Evolutionary conservation across 2,113 vertebrate species (phyloP), one percentile per base, ranked within the genome.

Genomic region (Colaptes auratus): DNA sequence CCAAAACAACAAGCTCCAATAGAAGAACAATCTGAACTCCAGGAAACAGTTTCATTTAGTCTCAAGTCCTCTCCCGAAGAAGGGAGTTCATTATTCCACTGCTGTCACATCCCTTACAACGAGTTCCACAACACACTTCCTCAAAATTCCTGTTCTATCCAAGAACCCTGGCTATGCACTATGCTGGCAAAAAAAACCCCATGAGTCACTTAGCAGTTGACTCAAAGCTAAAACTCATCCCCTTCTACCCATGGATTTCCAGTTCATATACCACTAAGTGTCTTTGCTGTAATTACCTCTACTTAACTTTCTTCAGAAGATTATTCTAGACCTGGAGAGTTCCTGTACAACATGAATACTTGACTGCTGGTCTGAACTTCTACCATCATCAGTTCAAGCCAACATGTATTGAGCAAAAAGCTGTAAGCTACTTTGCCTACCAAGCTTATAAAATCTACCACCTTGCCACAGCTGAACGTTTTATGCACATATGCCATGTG

Each of bases 11-110:
- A 17, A 18, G 66, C 70, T 63, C 74, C 74, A 92, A 86, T 9
- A 90, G 64, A 79, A 89, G 77, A 94, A 79, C 83, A 92, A 78
- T 33, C 77, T 90, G 81, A 95, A 73, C 78, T 81, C 82, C 82
- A 94, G 91, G 79, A 95, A 95, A 91, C 10, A 35, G 3, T 71
- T 94, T 69, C 71, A 91, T 74, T 89, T 82, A 56, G 15, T 70
- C 59, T 65, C 1, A 0, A 94, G 76, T 73, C 42, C 59, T 95
- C 60, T 95, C 52, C 75, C 78, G 85, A 48, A 92, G 50, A 90
- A 87, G 84, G 81, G 95, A 90, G 56, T 36, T 78, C 66, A 74
- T 92, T 79, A 88, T 75, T 93, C 83, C 70, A 88, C 48, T 0
- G 3, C 53, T 84, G 73, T 78, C 80, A 84, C 25, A 53, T 86